Conservation (phyloP, 2,797 vertebrate species). For the Gallirallus australis region DNA sequence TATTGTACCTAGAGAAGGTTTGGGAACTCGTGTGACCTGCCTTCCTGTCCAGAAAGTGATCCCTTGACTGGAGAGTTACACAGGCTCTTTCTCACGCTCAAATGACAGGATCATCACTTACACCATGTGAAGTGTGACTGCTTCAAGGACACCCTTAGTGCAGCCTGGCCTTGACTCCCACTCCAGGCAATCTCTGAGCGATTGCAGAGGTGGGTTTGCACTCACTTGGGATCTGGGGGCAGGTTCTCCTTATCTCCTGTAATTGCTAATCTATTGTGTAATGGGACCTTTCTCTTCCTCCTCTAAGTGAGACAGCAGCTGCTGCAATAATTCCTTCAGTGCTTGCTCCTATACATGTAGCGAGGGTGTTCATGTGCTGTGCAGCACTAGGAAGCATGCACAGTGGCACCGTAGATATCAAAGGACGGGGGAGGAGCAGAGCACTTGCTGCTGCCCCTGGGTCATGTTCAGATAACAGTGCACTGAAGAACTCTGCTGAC, state of each 20-base stretch:
- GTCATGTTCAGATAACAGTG: fast-evolving
- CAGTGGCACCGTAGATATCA: background rate
- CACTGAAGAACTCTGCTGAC: background rate
- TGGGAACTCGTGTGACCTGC: background rate
- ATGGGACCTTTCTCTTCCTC: background rate
- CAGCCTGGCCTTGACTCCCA: background rate
- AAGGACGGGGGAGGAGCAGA: background rate
- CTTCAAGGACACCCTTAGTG: background rate
- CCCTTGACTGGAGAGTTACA: background rate
- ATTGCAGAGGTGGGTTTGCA: background rate
- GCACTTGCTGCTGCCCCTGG: background rate
- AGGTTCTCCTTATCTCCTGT: background rate
- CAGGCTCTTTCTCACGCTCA: background rate
- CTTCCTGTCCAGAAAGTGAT: background rate
- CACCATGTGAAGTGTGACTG: background rate
- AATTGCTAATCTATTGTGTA: background rate
- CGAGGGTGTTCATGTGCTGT: background rate
- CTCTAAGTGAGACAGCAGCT: background rate
- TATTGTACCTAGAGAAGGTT: background rate
- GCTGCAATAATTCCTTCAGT: background rate
- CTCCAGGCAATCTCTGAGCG: background rate
- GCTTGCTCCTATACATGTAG: background rate
- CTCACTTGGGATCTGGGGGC: background rate
- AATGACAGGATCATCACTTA: background rate
- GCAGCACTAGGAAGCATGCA: background rate